Base-by-base conservation (phyloP, 2,888 invertebrate genomes). In the Holacanthella duospinosa region DNA sequence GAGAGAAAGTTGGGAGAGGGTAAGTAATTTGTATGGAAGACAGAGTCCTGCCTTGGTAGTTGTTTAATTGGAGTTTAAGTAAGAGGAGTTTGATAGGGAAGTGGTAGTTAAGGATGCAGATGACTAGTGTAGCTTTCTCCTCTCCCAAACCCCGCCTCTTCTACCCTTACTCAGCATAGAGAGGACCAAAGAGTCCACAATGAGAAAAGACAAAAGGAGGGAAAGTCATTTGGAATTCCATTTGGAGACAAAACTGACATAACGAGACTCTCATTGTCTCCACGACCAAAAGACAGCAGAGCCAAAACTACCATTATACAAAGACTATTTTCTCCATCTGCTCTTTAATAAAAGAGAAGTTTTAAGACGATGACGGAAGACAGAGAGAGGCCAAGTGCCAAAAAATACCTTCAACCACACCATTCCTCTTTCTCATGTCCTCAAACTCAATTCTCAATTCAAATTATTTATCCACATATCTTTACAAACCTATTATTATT, bases 181-280 rank as follows among this genome's bases (percentile, higher is more conserved):
- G 36, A n/a, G n/a, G n/a, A n/a, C n/a, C n/a, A n/a, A n/a, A n/a
- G n/a, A 36, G 9, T 36, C 16, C 16, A 16, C 9, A 36, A 36
- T 36, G 36, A 36, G 36, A 16, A 36, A 36, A 36, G 48, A 48
- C 48, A 21, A 48, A 48, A 21, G 21, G 21, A 48, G n/a, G 12
- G n/a, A 48, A 48, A 48, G 48, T 48, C 48, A 48, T 48, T 48
- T 48, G 48, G 48, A 48, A 48, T 48, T 48, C 48, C 48, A 48
- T 48, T 48, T 48, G 48, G 48, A 48, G n/a, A 48, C 48, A 48
- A 48, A 48, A 48, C 16, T 9, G 21, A 48, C 48, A 48, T 48
- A 48, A 48, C 48, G 48, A 48, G 48, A 48, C 19, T 21, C 48
- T 21, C 48, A 48, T 48, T 48, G 48, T 48, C 48, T 48, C 4